Evolutionary conservation across 1,140 invertebrate species (phyloP).

Genomic region (Vollenhovia emeryi): DNA sequence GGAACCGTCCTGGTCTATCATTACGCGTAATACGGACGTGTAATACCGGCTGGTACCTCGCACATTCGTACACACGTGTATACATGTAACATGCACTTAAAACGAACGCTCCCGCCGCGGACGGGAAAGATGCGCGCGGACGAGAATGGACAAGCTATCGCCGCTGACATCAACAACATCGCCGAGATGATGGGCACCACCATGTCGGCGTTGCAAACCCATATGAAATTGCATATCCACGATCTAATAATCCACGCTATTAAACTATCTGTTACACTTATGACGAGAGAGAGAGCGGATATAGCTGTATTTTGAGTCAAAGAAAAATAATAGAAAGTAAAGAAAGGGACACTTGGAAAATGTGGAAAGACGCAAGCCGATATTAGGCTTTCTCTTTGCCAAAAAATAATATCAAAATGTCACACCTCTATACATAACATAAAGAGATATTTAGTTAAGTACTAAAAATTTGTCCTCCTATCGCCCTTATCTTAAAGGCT

Average conservation of each 20-base stretch:
- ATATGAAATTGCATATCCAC: conserved; percentile 39
- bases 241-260: conserved; percentile 37
- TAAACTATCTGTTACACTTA: conserved; percentile 30
- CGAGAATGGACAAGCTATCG: conserved; percentile 51
- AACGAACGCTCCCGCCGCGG: conserved; percentile 57
- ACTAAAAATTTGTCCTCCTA: too few relatives aligned
- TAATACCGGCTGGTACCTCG: conserved; percentile 65
- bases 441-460: too few relatives aligned
- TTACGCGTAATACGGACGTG: conserved; percentile 78
- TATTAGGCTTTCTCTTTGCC: not conserved
- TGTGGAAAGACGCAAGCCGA: not conserved
- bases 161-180: conserved; percentile 53
- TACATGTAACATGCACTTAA: conserved; percentile 58
- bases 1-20: conserved; percentile 73
- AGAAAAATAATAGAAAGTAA: not conserved
- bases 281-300: not conserved
- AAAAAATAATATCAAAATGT: too few relatives aligned
- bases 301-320: conserved; percentile 17
- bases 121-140: conserved; percentile 17
- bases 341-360: not conserved
- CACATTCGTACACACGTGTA: conserved; percentile 52
- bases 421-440: too few relatives aligned
- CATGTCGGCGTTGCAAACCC: conserved; percentile 15
- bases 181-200: conserved; percentile 36
- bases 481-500: too few relatives aligned